Evolutionary conservation across 2,113 vertebrate species (phyloP).

Genomic region (Sebastes fasciatus): DNA sequence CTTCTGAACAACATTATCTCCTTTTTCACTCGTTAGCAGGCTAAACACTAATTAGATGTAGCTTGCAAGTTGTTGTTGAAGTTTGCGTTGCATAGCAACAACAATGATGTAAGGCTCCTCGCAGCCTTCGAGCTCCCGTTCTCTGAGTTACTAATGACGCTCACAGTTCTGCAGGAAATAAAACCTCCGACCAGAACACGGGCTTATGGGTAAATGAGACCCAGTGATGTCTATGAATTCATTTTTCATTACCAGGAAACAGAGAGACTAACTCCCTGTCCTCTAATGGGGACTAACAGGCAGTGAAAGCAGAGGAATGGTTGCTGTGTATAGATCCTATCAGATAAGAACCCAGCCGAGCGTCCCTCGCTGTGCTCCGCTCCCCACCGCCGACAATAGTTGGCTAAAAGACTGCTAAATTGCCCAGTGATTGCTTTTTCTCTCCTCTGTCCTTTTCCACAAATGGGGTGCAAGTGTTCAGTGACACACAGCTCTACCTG

Average conservation of each 20-base stretch:
- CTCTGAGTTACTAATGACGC: slow-evolving; percentile 9
- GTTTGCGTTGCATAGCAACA: slow-evolving; percentile 60
- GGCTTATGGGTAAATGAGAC: neutral
- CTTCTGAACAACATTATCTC: slow-evolving; percentile 3
- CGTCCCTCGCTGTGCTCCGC: neutral
- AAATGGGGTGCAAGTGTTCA: slow-evolving; percentile 38
- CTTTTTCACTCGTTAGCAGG: slow-evolving; percentile 6
- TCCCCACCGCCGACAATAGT: slow-evolving; percentile 25
- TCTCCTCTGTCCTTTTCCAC: slow-evolving; percentile 26
- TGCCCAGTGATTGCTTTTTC: slow-evolving; percentile 41
- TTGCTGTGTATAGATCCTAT: slow-evolving; percentile 20
- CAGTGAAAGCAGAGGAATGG: slow-evolving; percentile 7
- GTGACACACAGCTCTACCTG: slow-evolving; percentile 42
- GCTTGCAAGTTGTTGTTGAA: slow-evolving; percentile 32
- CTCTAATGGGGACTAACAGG: slow-evolving; percentile 5
- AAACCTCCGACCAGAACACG: neutral
- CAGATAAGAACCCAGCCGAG: slow-evolving; percentile 27
- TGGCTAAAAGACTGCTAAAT: slow-evolving; percentile 43
- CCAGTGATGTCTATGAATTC: neutral
- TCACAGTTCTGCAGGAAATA: slow-evolving; percentile 11
- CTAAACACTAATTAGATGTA: slow-evolving; percentile 40
- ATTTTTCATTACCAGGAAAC: slow-evolving; percentile 3
- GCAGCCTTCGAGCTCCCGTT: slow-evolving; percentile 32
- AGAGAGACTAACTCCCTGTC: neutral
- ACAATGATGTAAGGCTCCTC: slow-evolving; percentile 12